Base-by-base conservation (phyloP, 2,888 invertebrate species). In the Eustalomyia histrio region DNA sequence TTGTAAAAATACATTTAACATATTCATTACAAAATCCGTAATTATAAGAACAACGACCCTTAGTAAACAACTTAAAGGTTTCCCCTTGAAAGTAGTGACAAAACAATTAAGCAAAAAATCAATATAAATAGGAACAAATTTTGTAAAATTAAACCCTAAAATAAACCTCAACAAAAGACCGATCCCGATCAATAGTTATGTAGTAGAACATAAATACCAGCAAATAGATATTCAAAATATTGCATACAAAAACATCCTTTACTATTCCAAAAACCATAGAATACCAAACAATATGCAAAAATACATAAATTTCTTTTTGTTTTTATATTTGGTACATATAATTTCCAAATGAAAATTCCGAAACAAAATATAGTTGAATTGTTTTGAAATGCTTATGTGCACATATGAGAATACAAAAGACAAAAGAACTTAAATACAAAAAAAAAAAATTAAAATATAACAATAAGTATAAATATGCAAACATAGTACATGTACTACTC, bases 21-120 rank as follows among this genome's bases (percentile, higher is more conserved):
- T 76, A 71, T 60, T 71, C 43, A 58, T 60, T 58, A 52, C 39
- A 5, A 24, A 39, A 29, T 10, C 10, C 1, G 8, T 58, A 76
- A 76, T 65, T 64, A 58, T 58, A 52, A 58, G 58, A 71, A 78
- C 71, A 78, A 60, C 58, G 76, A 78, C 71, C 71, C 76, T 78
- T 63, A 76, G 63, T 63, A 69, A 47, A 33, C 64, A 72, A 80
- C 71, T 76, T 61, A 76, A 80, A 72, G 64, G 61, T 65, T 80
- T 80, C 72, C 75, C 76, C 67, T 69, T 76, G 71, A 76, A 29
- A 29, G 29, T 65, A 57, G 72, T 67, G 24, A 43, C 43, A 63
- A 80, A 76, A 58, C 69, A 73, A 69, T 80, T 63, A 68, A 33
- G 39, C 29, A 65, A 58, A 65, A 65, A 35, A 16, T 9, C 21